phyloP scores from a whole-genome alignment of 1,140 invertebrate species.

The Drosophila lacertosa region DNA sequence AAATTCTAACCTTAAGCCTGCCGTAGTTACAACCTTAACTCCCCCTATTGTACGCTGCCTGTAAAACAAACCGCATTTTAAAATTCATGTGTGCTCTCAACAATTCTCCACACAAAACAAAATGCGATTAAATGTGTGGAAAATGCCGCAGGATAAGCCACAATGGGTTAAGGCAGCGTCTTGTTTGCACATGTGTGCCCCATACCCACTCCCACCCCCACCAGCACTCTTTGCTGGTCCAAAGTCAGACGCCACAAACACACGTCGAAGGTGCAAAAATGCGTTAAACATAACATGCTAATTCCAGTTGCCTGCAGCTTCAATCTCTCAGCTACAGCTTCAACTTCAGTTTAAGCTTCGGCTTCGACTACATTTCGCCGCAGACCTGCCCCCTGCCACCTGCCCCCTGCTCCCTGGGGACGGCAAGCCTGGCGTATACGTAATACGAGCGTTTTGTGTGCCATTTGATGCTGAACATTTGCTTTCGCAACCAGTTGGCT shows the following conservation, averaged over 20 bases:
- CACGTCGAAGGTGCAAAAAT: constrained; percentile 75
- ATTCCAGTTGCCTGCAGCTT: constrained; percentile 70
- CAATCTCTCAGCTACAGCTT: constrained; percentile 51
- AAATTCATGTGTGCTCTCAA: constrained; percentile 73
- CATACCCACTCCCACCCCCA: background rate
- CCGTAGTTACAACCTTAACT: background rate
- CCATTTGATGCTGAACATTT: constrained; percentile 64
- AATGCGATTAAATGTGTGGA: constrained; percentile 80
- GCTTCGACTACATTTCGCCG: constrained; percentile 44
- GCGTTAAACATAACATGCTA: constrained; percentile 81
- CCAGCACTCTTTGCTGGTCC: background rate
- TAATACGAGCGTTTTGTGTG: constrained; percentile 75
- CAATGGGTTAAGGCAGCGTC: constrained; percentile 67
- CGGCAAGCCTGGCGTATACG: constrained; percentile 38
- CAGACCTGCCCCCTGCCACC: constrained; percentile 2
- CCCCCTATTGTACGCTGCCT: no score
- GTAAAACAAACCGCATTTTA: constrained; percentile 62
- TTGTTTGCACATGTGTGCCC: constrained; percentile 73
- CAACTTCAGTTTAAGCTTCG: constrained; percentile 15
- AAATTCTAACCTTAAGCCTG: constrained; percentile 20
- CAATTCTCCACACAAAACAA: constrained; percentile 67
- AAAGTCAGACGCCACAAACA: constrained; percentile 38
- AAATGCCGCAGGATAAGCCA: constrained; percentile 67
- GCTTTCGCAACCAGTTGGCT: constrained; percentile 21
- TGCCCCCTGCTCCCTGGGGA: background rate